Base-by-base conservation (phyloP, 2,113 vertebrate species). In the Onychorhynchus coronatus region DNA sequence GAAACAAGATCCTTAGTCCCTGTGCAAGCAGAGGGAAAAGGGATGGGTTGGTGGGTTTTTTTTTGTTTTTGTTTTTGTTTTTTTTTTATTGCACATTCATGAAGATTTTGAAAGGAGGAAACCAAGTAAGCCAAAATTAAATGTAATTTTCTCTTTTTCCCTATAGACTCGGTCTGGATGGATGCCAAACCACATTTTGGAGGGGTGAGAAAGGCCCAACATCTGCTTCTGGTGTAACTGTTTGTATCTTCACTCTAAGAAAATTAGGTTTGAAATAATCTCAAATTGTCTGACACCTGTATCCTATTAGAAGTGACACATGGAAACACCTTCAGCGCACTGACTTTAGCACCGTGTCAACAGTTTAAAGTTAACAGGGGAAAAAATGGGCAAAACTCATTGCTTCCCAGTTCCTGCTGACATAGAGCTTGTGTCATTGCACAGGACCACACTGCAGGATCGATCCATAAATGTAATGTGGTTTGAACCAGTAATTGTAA, bases 201-300 rank as follows among this genome's bases (percentile, higher is more conserved):
- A 96, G 92, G 65, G 72, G 88, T 89, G 77, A 80, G 86, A 97
- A 97, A 91, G 81, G 53, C 91, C 89, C 91, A 85, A 94, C 97
- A 97, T 97, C 97, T 97, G 97, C 93, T 96, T 96, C 88, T 96
- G 72, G 90, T 87, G 75, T 93, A 97, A 94, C 80, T 93, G 95
- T 95, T 97, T 95, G 94, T 94, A 96, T 92, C 96, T 97, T 97
- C 92, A 73, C 83, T 93, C 70, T 65, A 96, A 59, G 90, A 97
- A 97, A 97, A 97, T 97, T 90, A 96, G 91, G 92, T 97, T 91
- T 98, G 97, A 97, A 97, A 94, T 96, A 94, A 95, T 97, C 92
- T 97, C 88, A 91, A 93, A 91, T 93, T 95, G 55, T 94, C 89
- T 89, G 94, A 95, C 96, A 97, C 96, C 94, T 97, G 96, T 95